Conservation (phyloP, 2,888 invertebrate species). For the Diarsia rubi region DNA sequence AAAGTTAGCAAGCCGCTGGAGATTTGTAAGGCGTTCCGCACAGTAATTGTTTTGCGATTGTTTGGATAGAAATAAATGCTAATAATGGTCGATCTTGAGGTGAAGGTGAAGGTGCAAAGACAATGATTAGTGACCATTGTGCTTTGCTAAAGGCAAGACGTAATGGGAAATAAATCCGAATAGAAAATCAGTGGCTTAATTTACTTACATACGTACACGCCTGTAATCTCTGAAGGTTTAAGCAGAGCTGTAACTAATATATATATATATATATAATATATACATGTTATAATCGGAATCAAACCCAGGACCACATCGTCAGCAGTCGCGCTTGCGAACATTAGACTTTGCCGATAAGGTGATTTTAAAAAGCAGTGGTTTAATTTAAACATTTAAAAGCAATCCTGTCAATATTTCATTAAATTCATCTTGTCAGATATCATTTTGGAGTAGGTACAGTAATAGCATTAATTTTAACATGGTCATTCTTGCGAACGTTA, state of each 20-base stretch:
- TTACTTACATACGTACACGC: no score
- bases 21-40: conserved; percentile 21
- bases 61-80: conserved; percentile 22
- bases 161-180: not conserved
- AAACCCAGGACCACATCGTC: no score
- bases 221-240: no score
- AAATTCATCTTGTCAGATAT: not conserved
- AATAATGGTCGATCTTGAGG: not conserved
- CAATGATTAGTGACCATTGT: not conserved
- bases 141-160: not conserved
- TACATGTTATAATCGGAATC: no score
- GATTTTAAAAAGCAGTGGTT: no score
- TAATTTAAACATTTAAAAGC: no score
- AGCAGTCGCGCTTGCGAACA: no score
- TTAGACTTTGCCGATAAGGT: no score
- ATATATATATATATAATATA: no score
- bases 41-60: conserved; percentile 35
- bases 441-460: not conserved
- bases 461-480: not conserved
- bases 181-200: not conserved
- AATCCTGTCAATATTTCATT: no score
- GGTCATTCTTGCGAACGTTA: conserved; percentile 9
- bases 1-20: conserved; percentile 49
- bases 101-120: not conserved
- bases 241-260: no score